Conservation (phyloP, 2,113 vertebrate genomes). For the Lepisosteus osseus region DNA sequence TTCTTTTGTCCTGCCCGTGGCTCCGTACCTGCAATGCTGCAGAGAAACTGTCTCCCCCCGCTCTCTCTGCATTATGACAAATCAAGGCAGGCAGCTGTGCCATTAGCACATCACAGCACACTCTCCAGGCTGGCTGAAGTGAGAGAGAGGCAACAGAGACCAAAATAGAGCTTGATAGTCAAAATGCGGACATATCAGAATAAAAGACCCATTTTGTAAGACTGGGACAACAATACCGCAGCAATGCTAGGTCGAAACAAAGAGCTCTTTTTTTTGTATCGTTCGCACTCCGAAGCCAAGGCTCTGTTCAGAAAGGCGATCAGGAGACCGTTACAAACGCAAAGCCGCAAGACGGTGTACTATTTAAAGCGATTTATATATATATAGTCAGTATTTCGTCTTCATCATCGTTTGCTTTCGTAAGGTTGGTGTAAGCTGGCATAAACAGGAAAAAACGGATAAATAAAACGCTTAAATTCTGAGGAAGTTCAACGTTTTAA, state of each 20-base stretch:
- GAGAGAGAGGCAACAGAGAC: conserved; percentile 7
- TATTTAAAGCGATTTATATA: too few relatives aligned
- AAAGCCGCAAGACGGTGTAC: too few relatives aligned
- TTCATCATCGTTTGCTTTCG: too few relatives aligned
- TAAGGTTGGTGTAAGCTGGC: too few relatives aligned
- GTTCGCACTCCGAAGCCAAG: background rate
- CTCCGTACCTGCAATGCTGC: conserved; percentile 82
- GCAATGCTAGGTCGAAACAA: background rate
- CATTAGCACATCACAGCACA: conserved; percentile 66
- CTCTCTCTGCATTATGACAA: conserved; percentile 86
- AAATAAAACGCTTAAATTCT: too few relatives aligned
- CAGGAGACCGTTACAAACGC: too few relatives aligned
- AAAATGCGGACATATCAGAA: conserved; percentile 14
- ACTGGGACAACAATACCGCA: conserved; percentile 7
- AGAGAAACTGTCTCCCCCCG: conserved; percentile 68
- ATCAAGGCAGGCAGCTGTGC: conserved; percentile 77
- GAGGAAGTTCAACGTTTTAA: too few relatives aligned
- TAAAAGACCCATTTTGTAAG: conserved; percentile 8
- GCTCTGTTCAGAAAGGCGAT: too few relatives aligned
- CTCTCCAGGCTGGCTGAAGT: conserved; percentile 13
- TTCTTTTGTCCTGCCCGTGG: conserved; percentile 68
- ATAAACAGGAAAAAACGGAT: too few relatives aligned
- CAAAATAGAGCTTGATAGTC: conserved; percentile 12
- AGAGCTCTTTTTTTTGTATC: background rate
- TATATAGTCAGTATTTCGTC: too few relatives aligned